Percentiles rank a stretch among this genome's conserved stretches.
These are phyloP conservation scores for Nephrotoma appendiculata DNA, from an alignment of 2,888 invertebrate genomes.

Conservation along the genomic window DNA sequence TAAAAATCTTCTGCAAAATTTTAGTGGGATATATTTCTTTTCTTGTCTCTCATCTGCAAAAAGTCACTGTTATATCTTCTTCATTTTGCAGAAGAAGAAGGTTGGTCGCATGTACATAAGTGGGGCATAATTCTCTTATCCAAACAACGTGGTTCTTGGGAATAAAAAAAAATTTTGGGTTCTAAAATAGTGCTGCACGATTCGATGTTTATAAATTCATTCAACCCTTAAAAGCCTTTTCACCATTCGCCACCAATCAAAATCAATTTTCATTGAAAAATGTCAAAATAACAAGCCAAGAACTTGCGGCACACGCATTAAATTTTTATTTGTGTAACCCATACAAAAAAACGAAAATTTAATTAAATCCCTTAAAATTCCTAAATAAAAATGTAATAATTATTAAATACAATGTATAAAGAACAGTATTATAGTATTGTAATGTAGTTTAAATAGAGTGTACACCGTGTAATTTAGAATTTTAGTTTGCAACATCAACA, in stretches of 20 bases:
- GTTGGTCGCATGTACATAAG: no score
- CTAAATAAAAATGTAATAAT: neutral
- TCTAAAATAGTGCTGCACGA: neutral
- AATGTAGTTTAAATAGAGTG: neutral
- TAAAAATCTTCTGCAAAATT: no score
- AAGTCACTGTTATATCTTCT: no score
- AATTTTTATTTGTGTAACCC: neutral
- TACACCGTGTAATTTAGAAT: neutral
- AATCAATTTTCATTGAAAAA: neutral
- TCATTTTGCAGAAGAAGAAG: no score
- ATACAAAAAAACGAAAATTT: neutral
- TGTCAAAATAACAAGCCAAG: slow-evolving; percentile 3
- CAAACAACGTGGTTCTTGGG: no score
- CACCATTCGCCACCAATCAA: neutral
- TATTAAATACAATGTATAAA: neutral
- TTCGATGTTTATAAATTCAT: neutral
- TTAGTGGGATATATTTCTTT: no score
- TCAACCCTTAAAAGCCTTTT: neutral
- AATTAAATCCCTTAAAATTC: neutral
- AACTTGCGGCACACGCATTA: neutral
- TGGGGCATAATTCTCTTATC: no score
- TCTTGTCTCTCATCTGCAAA: no score
- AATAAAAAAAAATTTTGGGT: no score
- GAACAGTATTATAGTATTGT: neutral
- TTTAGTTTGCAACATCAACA: neutral